Evolutionary conservation across 2,888 invertebrate genomes (phyloP), one percentile per base, ranked within the genome.

Genomic region (Drosophila paramelanica): DNA sequence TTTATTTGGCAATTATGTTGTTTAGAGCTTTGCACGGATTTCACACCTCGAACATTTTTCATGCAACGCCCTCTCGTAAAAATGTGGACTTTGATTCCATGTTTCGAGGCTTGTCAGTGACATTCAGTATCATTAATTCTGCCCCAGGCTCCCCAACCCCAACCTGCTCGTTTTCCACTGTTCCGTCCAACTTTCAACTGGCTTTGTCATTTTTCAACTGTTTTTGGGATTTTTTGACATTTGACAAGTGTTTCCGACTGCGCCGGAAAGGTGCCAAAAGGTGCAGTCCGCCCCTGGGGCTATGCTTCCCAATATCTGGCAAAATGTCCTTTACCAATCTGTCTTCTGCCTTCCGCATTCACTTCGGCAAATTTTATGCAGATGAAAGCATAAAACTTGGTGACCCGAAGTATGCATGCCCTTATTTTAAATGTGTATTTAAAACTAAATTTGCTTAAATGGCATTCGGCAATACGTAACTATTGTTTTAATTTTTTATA

Each of bases 1-100:
- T 88, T 89, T 90, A 83, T 90, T 90, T 87, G 89, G 90, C 90
- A 88, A 89, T 90, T 89, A 88, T 87, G 76, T 88, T 89, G 88
- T 88, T 81, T 76, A 85, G 81, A 81, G 65, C 72, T 60, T 53
- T 31, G 87, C 69, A 66, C 84, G 73, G 70, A 75, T 87, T 89
- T 87, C 87, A 73, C 88, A 89, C 82, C 82, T 89, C 89, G 66
- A 72, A 84, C 83, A 83, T 89, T 79, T 88, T 85, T 85, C 83
- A 89, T 76, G 61, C 61, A 66, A 50, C 59, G 67, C 47, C 33
- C 49, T 53, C 64, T n/a, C 5, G n/a, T 33, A 14, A 17, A 33
- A 33, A 23, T 53, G 41, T 55, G 74, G 73, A 77, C 74, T 82
- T 84, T 90, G 90, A 91, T 90, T 84, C 77, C 81, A 75, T 89